Evolutionary conservation across 2,797 vertebrate genomes (phyloP).

Genomic region (Sebastes jordani): DNA sequence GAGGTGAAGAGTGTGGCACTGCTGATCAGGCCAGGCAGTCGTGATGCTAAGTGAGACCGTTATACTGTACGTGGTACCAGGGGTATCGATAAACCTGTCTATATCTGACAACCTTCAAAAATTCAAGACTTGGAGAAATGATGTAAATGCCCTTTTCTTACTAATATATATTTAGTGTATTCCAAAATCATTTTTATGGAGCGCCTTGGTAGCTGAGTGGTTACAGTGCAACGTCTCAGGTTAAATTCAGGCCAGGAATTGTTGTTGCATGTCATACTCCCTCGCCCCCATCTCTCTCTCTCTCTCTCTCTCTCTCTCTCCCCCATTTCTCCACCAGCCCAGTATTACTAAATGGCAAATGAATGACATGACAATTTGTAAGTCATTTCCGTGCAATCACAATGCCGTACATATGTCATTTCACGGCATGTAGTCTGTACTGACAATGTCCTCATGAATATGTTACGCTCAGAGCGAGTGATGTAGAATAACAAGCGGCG

Average conservation of each 20-base stretch:
- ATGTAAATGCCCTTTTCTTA: background rate
- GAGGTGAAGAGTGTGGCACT: slow-evolving; percentile 13
- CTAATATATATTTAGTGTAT: background rate
- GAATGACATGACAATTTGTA: too few species aligned
- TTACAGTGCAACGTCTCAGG: background rate
- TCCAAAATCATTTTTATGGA: background rate
- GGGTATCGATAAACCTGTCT: background rate
- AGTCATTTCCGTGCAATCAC: too few species aligned
- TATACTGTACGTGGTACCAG: background rate
- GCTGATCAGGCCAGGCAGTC: slow-evolving; percentile 1
- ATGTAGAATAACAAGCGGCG: too few species aligned
- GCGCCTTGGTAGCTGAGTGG: background rate
- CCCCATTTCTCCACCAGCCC: too few species aligned
- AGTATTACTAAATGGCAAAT: too few species aligned
- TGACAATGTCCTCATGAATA: too few species aligned
- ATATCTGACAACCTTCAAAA: background rate
- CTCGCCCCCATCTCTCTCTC: too few species aligned
- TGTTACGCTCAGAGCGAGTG: too few species aligned
- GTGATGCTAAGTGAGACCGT: background rate
- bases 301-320: too few species aligned
- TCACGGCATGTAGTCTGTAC: too few species aligned
- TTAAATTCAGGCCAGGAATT: background rate
- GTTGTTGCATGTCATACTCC: background rate
- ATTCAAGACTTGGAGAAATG: background rate
- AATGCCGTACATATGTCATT: too few species aligned